Conservation (phyloP, 2,797 vertebrate species). For the Hirundo rustica region DNA sequence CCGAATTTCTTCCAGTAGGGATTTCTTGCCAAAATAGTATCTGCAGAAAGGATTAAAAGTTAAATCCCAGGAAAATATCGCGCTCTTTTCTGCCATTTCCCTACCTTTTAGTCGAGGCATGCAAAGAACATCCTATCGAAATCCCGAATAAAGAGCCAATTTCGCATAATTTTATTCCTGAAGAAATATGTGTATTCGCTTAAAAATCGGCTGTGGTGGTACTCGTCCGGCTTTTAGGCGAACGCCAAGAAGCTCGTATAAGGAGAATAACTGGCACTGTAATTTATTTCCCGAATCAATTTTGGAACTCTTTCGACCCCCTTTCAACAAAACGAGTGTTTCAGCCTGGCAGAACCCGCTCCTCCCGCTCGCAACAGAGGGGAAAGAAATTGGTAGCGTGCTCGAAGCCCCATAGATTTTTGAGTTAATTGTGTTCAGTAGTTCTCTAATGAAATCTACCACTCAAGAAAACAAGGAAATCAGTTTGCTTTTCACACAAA, state of each 20-base stretch:
- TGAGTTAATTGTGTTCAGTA: background rate
- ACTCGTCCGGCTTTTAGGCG: background rate
- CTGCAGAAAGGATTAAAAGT: background rate
- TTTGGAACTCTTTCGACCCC: background rate
- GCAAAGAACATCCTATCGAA: background rate
- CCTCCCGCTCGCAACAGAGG: background rate
- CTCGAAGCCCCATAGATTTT: conserved; percentile 11
- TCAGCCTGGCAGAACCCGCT: background rate
- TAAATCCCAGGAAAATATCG: background rate
- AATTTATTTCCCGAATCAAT: background rate
- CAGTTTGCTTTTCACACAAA: conserved; percentile 60
- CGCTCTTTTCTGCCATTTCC: background rate
- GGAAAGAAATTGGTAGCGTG: background rate
- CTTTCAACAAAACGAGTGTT: background rate
- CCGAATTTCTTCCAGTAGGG: background rate
- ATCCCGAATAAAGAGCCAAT: background rate
- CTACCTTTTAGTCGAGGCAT: background rate
- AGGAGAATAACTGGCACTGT: background rate
- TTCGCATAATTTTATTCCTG: background rate
- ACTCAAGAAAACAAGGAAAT: conserved; percentile 45
- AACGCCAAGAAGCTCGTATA: background rate
- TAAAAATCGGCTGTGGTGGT: background rate
- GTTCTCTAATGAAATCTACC: background rate
- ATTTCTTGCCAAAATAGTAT: background rate
- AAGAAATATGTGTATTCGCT: background rate